Evolutionary conservation across 2,113 vertebrate genomes (phyloP), one percentile per base, ranked within the genome.

Genomic region (Aythya baeri): DNA sequence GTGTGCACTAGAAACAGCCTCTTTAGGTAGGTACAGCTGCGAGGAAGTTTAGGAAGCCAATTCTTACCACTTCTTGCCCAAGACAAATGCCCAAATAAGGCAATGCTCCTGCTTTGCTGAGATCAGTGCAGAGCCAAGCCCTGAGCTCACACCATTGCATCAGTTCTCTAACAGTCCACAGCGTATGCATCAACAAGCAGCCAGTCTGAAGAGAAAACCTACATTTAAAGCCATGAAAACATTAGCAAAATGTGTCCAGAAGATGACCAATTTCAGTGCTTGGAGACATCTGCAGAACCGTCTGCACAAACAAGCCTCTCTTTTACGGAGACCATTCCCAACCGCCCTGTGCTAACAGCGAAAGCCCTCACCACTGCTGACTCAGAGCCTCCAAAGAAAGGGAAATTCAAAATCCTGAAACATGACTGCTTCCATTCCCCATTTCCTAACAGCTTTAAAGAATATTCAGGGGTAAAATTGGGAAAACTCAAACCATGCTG

Each of bases 1-100:
- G 29, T 0, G 0, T 2, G 1, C 0, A 0, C 32, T 67, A 52
- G 50, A 49, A 85, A 36, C 25, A 18, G 49, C 62, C n/a, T 58
- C 74, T 26, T 20, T 29, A 76, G 73, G 78, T 49, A 78, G 49
- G 38, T 44, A 91, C 0, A 0, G 83, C 52, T 75, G 65, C 46
- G 17, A 21, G 84, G 49, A 68, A 62, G 57, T 67, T 7, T 20
- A 81, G 32, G 70, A 78, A 81, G 70, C 29, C 71, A 72, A 55
- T 65, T 71, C 32, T 20, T 9, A 74, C 50, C 70, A 22, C 29
- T 94, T 79, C 55, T 89, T 49, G 61, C 71, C 77, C 0, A 7
- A 58, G 58, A 84, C 15, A 68, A 82, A 61, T 58, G 73, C 43
- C 66, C 89, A 75, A 92, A 94, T 5, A 70, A 1, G 11, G 80